A percentile compares a stretch with the other conserved stretches of the same genome.
phyloP scores from a whole-genome alignment of 2,888 invertebrate species.

The Amphipoea oculea region DNA sequence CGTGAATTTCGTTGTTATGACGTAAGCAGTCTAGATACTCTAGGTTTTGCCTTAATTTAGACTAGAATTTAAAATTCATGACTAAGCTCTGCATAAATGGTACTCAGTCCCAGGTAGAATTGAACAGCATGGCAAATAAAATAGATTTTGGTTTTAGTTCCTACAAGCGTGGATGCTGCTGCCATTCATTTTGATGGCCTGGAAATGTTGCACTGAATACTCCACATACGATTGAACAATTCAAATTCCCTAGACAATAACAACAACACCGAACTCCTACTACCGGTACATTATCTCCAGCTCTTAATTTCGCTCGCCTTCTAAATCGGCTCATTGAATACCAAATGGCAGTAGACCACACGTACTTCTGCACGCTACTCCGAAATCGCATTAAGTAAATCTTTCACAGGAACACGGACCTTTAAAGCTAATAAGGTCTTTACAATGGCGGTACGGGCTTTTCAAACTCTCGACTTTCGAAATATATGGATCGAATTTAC shows the following conservation, averaged over 20 bases:
- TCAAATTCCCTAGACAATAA: constrained; percentile 29
- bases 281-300: constrained; percentile 60
- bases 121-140: no score
- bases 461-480: constrained; percentile 66
- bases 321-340: constrained; percentile 83
- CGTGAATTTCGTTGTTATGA: constrained; percentile 39
- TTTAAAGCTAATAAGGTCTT: constrained; percentile 81
- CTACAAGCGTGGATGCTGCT: background rate
- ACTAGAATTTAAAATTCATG: constrained; percentile 22
- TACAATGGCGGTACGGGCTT: constrained; percentile 72
- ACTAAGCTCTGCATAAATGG: background rate
- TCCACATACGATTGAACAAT: constrained; percentile 12
- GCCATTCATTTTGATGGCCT: background rate
- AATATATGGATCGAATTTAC: constrained; percentile 67
- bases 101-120: background rate
- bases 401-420: constrained; percentile 77
- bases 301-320: constrained; percentile 67
- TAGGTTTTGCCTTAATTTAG: constrained; percentile 26
- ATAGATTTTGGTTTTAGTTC: background rate
- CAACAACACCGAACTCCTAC: constrained; percentile 44
- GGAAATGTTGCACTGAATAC: background rate
- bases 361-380: constrained; percentile 78
- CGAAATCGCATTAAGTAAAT: constrained; percentile 81
- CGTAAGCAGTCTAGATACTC: constrained; percentile 44
- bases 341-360: constrained; percentile 79